phyloP scores from a whole-genome alignment of 1,140 invertebrate genomes.

The Leptoteleia sp. region DNA sequence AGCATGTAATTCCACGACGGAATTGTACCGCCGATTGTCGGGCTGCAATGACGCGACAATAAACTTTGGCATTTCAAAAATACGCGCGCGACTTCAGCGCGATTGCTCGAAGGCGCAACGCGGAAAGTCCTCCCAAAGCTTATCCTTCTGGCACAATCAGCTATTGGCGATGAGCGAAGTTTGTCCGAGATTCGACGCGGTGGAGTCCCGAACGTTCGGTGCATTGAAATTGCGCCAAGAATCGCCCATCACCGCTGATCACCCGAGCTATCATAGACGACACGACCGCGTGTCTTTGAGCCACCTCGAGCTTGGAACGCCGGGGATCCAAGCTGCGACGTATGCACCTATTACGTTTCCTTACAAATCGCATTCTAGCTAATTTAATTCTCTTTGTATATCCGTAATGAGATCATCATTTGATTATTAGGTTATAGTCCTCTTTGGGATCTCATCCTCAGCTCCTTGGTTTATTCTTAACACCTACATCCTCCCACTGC shows the following conservation, averaged over 20 bases:
- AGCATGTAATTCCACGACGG: too few relatives aligned
- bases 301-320: slow-evolving; percentile 55
- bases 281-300: slow-evolving; percentile 67
- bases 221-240: slow-evolving; percentile 18
- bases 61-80: slow-evolving; percentile 41
- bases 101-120: slow-evolving; percentile 24
- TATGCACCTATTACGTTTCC: slow-evolving; percentile 72
- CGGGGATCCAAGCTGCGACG: slow-evolving; percentile 32
- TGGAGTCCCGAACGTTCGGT: slow-evolving; percentile 30
- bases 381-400: slow-evolving; percentile 80
- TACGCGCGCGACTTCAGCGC: background rate
- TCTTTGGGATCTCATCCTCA: slow-evolving; percentile 81
- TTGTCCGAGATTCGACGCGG: slow-evolving; percentile 52
- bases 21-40: too few relatives aligned
- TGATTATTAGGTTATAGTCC: slow-evolving; percentile 81
- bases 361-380: slow-evolving; percentile 75
- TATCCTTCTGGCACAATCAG: slow-evolving; percentile 15
- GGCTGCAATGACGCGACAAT: background rate
- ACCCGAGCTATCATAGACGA: slow-evolving; percentile 55
- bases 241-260: slow-evolving; percentile 42
- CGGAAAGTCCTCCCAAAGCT: background rate
- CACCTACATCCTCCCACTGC: slow-evolving; percentile 60
- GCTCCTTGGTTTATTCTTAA: slow-evolving; percentile 62
- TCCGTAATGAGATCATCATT: slow-evolving; percentile 81
- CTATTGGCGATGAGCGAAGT: slow-evolving; percentile 44